A percentile compares a stretch with the other conserved stretches of the same genome.
phyloP scores from a whole-genome alignment of 2,113 vertebrate genomes.

The Phrynosoma blainvillii region DNA sequence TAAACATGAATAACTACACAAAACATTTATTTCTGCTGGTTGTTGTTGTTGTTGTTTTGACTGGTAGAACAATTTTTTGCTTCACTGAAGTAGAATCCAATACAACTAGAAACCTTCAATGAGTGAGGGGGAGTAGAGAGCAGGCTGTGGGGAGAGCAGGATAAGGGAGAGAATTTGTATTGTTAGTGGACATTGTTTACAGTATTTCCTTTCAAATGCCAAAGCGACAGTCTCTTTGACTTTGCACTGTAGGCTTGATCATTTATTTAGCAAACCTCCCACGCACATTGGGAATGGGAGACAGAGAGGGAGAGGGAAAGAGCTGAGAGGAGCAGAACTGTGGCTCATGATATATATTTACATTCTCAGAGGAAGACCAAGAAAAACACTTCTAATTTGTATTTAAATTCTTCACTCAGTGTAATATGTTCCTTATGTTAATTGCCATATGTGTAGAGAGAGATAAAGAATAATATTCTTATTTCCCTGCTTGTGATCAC shows the following conservation, averaged over 20 bases:
- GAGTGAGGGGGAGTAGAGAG: too few relatives aligned
- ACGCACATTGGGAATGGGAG: constrained; percentile 1
- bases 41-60: background rate
- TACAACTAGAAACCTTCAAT: too few relatives aligned
- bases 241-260: constrained; percentile 22
- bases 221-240: background rate
- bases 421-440: background rate
- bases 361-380: background rate
- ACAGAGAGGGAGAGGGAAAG: background rate
- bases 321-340: background rate
- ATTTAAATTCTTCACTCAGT: background rate
- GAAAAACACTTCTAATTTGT: background rate
- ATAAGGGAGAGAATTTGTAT: background rate
- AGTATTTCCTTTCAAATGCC: background rate
- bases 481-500: background rate
- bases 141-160: too few relatives aligned
- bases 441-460: background rate
- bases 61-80: background rate
- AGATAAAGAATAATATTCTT: background rate
- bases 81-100: background rate
- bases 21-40: background rate
- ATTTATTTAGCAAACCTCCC: constrained; percentile 30
- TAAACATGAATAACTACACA: background rate
- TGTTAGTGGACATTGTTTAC: constrained; percentile 3
- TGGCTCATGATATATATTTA: background rate